These are phyloP conservation scores for Pteruthius melanotis DNA, from an alignment of 2,113 vertebrate genomes.

Conservation along the genomic window DNA sequence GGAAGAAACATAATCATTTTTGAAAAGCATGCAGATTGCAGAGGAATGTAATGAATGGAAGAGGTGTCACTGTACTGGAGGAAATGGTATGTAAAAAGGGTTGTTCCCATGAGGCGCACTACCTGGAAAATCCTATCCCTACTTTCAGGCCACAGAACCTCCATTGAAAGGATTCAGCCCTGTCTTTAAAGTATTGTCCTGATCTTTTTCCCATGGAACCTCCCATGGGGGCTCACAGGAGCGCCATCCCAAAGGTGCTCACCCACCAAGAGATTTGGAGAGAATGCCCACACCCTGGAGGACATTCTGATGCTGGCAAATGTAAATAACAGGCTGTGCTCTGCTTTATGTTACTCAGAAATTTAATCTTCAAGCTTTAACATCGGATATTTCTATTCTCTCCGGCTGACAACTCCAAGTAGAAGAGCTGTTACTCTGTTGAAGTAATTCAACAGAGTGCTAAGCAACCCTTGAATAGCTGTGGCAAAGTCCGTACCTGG, in stretches of 20 bases:
- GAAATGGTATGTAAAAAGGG: neutral
- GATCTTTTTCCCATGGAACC: neutral
- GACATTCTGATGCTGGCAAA: neutral
- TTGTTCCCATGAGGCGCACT: neutral
- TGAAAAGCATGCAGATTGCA: neutral
- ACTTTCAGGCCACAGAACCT: neutral
- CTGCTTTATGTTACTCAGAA: neutral
- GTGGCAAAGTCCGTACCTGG: neutral
- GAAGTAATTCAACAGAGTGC: neutral
- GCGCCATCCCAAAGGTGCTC: neutral
- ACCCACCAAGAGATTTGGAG: neutral
- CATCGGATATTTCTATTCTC: neutral
- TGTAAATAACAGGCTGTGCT: neutral
- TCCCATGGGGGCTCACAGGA: neutral
- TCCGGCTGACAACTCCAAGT: neutral
- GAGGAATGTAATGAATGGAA: neutral
- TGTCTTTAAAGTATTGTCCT: neutral
- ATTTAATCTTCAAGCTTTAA: neutral
- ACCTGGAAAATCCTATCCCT: neutral
- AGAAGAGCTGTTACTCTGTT: neutral
- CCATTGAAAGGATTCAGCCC: neutral
- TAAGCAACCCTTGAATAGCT: neutral
- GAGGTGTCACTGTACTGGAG: neutral
- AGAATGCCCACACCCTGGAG: neutral
- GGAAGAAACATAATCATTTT: neutral